Percentiles rank a stretch among this genome's conserved stretches.
These are phyloP conservation scores for Piprites chloris DNA, from an alignment of 2,113 vertebrate species.

Conservation along the genomic window DNA sequence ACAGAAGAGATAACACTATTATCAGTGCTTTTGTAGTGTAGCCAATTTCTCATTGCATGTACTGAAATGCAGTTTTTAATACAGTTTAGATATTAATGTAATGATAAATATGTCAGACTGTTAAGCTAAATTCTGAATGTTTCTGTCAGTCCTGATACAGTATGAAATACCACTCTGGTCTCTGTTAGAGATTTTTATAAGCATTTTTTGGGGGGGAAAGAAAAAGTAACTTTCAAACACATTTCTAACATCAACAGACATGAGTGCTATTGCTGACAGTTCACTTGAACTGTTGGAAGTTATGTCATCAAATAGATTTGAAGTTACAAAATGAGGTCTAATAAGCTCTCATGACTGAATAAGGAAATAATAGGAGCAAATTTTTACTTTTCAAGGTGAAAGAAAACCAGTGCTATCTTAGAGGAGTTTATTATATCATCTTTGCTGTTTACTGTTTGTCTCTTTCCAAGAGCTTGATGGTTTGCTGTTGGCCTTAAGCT, in stretches of 20 bases:
- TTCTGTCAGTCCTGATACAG: background rate
- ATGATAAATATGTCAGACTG: constrained; percentile 51
- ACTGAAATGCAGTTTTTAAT: constrained; percentile 50
- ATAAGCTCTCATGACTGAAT: background rate
- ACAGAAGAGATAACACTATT: constrained; percentile 66
- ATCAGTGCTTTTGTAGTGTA: constrained; percentile 65
- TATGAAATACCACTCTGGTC: background rate
- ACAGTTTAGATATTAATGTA: constrained; percentile 54
- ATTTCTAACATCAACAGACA: background rate
- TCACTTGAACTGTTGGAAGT: background rate
- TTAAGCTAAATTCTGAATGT: constrained; percentile 16
- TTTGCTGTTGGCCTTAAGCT: background rate
- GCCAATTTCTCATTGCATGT: constrained; percentile 61
- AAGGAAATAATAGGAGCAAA: background rate
- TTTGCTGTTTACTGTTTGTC: background rate
- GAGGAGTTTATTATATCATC: background rate
- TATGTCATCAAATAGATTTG: background rate
- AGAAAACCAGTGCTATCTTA: background rate
- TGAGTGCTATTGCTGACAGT: background rate
- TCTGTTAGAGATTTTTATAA: background rate
- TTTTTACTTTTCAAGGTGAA: background rate
- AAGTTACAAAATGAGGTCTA: background rate
- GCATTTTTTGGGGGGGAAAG: background rate
- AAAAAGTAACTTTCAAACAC: background rate
- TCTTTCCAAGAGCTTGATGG: background rate